Evolutionary conservation across 2,888 invertebrate genomes (phyloP).

Genomic region (Ormyrus thymus): DNA sequence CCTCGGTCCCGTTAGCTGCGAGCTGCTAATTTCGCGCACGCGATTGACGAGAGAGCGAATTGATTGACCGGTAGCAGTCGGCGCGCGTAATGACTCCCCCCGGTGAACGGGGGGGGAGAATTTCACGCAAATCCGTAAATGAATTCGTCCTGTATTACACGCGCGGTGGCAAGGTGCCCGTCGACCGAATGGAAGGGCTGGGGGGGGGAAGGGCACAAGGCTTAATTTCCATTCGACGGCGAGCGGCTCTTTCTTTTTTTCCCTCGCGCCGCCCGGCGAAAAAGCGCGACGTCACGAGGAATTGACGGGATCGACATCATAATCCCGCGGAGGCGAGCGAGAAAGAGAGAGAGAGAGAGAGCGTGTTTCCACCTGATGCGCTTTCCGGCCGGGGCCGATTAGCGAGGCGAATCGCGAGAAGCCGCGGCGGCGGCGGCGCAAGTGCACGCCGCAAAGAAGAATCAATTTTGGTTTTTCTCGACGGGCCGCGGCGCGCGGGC

Average conservation of each 20-base stretch:
- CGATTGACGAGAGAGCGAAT: background rate
- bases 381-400: constrained; percentile 44
- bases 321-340: constrained; percentile 28
- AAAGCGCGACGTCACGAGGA: constrained; percentile 44
- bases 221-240: constrained; percentile 30
- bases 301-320: constrained; percentile 51
- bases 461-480: constrained; percentile 71
- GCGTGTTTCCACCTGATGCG: no score
- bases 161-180: no score
- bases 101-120: constrained; percentile 9
- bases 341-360: background rate
- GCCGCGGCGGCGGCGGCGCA: constrained; percentile 4
- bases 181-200: background rate
- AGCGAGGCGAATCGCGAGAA: constrained; percentile 47
- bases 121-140: constrained; percentile 37
- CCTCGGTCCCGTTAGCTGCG: no score
- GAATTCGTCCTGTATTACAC: constrained; percentile 19
- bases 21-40: background rate
- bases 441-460: constrained; percentile 62
- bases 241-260: constrained; percentile 1
- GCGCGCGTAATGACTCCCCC: background rate
- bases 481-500: constrained; percentile 37
- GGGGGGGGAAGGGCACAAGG: background rate
- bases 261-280: background rate
- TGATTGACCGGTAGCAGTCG: no score